phyloP scores from a whole-genome alignment of 2,113 vertebrate species.

The Sialia sialis region DNA sequence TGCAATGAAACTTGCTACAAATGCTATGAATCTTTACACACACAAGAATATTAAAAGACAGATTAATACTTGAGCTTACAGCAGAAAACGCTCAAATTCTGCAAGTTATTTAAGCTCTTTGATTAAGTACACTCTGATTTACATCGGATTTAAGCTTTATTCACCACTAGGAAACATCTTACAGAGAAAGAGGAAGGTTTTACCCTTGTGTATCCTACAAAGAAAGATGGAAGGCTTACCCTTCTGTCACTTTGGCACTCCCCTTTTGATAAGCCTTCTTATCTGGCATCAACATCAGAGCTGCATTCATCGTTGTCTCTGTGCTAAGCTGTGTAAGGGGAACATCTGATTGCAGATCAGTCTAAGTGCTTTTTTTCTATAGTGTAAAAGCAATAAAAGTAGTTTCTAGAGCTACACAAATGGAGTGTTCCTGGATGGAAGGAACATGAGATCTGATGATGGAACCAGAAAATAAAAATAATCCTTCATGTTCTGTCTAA shows the following conservation, averaged over 20 bases:
- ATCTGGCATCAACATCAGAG: neutral
- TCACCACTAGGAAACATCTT: neutral
- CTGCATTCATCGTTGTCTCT: neutral
- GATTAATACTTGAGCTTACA: neutral
- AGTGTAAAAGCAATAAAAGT: neutral
- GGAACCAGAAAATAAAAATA: neutral
- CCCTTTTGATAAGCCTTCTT: neutral
- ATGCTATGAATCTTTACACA: neutral
- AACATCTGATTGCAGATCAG: neutral
- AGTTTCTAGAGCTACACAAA: neutral
- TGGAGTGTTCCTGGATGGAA: neutral
- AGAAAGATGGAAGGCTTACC: neutral
- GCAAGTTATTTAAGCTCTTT: neutral
- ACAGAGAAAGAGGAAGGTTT: neutral
- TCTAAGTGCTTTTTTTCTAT: neutral
- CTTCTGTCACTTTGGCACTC: neutral
- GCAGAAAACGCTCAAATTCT: neutral
- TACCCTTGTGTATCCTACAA: neutral
- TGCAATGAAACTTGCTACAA: neutral
- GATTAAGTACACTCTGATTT: neutral
- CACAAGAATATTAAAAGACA: neutral
- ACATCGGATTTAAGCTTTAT: neutral
- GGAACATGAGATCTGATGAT: neutral
- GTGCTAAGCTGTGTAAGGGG: neutral
- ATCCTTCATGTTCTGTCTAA: neutral